Base-by-base conservation (phyloP, 2,888 invertebrate species). In the Amiota communis region DNA sequence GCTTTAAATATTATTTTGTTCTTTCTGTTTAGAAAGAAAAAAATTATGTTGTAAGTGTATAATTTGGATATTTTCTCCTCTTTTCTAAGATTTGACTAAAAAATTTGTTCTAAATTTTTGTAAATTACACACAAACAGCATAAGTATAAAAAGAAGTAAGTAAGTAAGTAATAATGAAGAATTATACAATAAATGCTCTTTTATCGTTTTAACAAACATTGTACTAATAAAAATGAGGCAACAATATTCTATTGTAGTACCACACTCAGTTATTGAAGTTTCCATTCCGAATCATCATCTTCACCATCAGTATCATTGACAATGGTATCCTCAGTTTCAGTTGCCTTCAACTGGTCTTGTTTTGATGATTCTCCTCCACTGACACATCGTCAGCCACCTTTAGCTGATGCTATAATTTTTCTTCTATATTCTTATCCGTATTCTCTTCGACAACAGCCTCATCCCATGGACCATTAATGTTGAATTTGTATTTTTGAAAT, bases 381-480 rank as follows among this genome's bases (percentile, higher is more conserved):
- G 47, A 36, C 63, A 17, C 77, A 48, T 81, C 79, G 74, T 84
- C 75, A 75, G 82, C 82, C 84, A 83, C 80, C 81, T 83, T 72
- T 23, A 84, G 80, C 75, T 84, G 83, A 0, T 81, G 86, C 83
- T 87, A 87, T 84, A 87, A 84, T 56, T 88, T 88, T 20, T 81
- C 81, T 59, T 86, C 83, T 47, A 87, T 80, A 75, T 80, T 85
- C 49, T 78, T 79, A 53, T 87, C 86, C 23, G 80, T 85, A 76
- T 87, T 81, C 89, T 93, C 93, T 84, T 92, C 93, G 77, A 94
- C 93, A 81, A 96, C 91, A 12, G 98, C 98, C 88, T 99, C 98
- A 89, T 98, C 98, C 98, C 98, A 99, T 0, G 98, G 98, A 0
- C 98, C 98, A 89, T 98, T 95, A 77, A 98, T 98, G 89, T 98